Evolutionary conservation across 2,888 invertebrate species (phyloP).

Genomic region (Xylophagus ater): DNA sequence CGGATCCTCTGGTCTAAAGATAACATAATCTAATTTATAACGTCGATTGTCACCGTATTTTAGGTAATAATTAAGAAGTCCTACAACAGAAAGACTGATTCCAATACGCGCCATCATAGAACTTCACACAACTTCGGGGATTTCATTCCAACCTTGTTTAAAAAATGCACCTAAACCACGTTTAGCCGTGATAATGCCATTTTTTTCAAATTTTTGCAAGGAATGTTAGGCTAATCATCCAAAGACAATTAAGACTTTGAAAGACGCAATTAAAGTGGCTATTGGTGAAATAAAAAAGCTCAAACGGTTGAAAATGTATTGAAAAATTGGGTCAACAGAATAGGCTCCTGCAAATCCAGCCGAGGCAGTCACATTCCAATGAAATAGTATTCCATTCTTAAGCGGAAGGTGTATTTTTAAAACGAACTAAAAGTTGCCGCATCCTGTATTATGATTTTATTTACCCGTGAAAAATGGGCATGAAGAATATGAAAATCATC

Average conservation of each 20-base stretch:
- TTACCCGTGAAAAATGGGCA: conserved; percentile 57
- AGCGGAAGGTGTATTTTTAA: too few relatives aligned
- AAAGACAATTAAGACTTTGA: too few relatives aligned
- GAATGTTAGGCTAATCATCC: too few relatives aligned
- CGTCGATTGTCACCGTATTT: conserved; percentile 55
- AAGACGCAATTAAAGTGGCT: too few relatives aligned
- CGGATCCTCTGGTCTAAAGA: conserved; percentile 59
- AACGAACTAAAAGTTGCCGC: too few relatives aligned
- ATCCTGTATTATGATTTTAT: conserved; percentile 17
- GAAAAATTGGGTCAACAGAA: too few relatives aligned
- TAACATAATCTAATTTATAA: conserved; percentile 51
- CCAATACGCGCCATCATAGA: conserved; percentile 49
- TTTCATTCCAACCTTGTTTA: conserved; percentile 49
- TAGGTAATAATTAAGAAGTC: conserved; percentile 42
- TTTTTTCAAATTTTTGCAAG: too few relatives aligned
- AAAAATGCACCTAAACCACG: conserved; percentile 29
- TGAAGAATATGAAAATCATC: conserved; percentile 58
- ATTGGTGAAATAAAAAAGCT: too few relatives aligned
- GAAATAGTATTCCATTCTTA: too few relatives aligned
- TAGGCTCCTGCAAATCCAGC: too few relatives aligned
- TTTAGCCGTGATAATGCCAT: conserved; percentile 23
- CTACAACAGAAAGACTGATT: conserved; percentile 41
- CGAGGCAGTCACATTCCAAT: too few relatives aligned
- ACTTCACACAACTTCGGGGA: conserved; percentile 58
- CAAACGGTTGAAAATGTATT: too few relatives aligned